Evolutionary conservation across 2,113 vertebrate genomes (phyloP).

Genomic region (Nipponia nippon): DNA sequence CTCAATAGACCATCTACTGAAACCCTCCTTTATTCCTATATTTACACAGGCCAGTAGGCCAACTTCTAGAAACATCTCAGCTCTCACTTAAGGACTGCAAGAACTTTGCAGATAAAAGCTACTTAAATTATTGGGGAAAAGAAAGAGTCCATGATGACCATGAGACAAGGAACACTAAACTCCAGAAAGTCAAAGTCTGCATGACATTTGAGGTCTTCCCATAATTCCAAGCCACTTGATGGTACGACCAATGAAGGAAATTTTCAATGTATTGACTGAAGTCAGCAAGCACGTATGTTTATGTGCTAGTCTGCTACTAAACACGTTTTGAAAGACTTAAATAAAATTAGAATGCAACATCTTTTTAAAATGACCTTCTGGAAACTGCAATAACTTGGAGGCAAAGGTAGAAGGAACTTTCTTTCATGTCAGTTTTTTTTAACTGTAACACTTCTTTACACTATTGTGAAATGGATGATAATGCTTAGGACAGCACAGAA

Average conservation of each 20-base stretch:
- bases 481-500: background rate
- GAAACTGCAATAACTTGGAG: background rate
- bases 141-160: background rate
- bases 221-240: background rate
- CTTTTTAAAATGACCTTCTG: background rate
- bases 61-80: background rate
- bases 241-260: background rate
- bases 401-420: background rate
- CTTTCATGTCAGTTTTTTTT: background rate
- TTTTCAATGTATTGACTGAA: background rate
- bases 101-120: background rate
- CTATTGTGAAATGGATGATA: background rate
- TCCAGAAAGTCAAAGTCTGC: background rate
- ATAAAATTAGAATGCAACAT: background rate
- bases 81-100: background rate
- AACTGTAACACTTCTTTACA: background rate
- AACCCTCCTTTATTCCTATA: background rate
- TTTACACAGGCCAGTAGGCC: background rate
- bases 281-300: background rate
- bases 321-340: background rate
- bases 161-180: background rate
- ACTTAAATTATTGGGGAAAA: background rate
- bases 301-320: background rate
- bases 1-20: background rate
- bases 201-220: background rate